These are phyloP conservation scores for Austrolebias charrua DNA, from an alignment of 2,797 vertebrate species.

Conservation along the genomic window DNA sequence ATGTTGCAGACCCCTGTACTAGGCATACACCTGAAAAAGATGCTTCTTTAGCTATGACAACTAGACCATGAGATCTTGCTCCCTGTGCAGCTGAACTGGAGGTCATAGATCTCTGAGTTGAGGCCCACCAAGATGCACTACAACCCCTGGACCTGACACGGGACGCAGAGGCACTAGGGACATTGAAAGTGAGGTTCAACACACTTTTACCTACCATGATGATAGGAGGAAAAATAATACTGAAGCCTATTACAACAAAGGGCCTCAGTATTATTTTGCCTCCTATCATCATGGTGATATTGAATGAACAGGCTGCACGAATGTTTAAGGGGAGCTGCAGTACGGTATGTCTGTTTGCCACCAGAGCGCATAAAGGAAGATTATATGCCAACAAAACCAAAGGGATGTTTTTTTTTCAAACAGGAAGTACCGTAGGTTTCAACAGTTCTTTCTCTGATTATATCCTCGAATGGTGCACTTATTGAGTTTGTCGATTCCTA, in stretches of 20 bases:
- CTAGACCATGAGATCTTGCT: background rate
- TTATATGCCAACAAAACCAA: background rate
- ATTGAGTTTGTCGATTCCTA: too few species aligned
- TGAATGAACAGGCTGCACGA: background rate
- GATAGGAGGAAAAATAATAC: too few species aligned
- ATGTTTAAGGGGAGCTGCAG: conserved; percentile 4
- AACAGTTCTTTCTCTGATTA: too few species aligned
- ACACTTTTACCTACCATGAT: background rate
- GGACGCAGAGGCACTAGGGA: background rate
- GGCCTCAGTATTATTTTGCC: too few species aligned
- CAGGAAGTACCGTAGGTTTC: too few species aligned
- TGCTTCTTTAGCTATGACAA: background rate
- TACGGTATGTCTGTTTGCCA: background rate
- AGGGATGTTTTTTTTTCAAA: too few species aligned
- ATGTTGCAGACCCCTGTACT: too few species aligned
- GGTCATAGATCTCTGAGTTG: background rate
- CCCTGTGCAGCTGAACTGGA: background rate
- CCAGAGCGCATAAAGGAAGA: background rate
- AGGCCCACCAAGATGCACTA: background rate
- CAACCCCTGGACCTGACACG: too few species aligned
- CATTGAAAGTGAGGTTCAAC: background rate
- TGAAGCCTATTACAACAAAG: background rate
- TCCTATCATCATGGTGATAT: too few species aligned
- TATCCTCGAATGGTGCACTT: too few species aligned
- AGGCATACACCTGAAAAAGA: background rate